Conservation (phyloP, 92 coral and sea anemone species). For the Zoanthus sociatus region DNA sequence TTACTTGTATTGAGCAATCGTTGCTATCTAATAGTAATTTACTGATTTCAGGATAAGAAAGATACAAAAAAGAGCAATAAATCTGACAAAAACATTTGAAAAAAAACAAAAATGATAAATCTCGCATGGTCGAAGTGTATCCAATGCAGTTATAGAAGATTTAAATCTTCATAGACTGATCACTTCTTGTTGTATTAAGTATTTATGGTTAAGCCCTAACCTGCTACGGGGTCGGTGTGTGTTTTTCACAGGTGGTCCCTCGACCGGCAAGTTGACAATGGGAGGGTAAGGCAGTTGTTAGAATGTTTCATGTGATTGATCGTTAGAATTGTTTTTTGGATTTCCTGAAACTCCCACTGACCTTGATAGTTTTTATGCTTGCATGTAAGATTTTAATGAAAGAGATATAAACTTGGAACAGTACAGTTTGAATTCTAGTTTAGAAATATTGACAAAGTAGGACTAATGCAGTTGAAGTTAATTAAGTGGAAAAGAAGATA, state of each 20-base stretch:
- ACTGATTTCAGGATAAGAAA: slow-evolving; percentile 29
- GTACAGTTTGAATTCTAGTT: too few species aligned
- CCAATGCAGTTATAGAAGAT: not conserved
- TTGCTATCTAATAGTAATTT: slow-evolving; percentile 27
- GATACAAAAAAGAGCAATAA: not conserved
- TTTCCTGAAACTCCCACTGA: too few species aligned
- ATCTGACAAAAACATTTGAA: not conserved
- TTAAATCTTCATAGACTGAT: not conserved
- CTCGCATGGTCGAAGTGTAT: not conserved
- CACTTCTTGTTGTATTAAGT: not conserved
- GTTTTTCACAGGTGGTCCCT: slow-evolving; percentile 17
- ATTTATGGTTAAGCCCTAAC: slow-evolving; percentile 21
- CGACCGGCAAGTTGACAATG: not conserved
- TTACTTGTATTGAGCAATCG: slow-evolving; percentile 13
- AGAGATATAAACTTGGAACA: too few species aligned
- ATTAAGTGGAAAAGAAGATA: too few species aligned
- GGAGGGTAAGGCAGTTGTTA: not conserved
- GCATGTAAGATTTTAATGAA: too few species aligned
- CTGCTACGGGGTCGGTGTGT: not conserved
- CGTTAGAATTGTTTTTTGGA: too few species aligned
- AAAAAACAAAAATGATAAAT: not conserved
- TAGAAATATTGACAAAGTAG: too few species aligned
- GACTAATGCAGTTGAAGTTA: too few species aligned
- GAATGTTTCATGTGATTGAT: not conserved
- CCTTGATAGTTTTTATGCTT: too few species aligned